phyloP scores from a whole-genome alignment of 2,797 vertebrate genomes.

The Sylvia borin region DNA sequence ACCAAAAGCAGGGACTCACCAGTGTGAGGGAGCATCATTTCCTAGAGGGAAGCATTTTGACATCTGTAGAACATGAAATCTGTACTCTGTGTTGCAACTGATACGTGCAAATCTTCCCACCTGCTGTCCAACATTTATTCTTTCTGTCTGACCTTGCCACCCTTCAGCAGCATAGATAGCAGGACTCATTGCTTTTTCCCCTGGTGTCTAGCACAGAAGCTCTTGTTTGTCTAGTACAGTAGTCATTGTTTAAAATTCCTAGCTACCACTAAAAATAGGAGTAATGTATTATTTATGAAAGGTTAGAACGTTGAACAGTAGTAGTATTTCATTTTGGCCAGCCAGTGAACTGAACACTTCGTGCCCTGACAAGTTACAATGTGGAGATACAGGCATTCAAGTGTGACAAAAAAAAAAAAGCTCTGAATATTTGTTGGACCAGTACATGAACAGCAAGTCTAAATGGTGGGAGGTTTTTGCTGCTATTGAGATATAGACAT shows the following conservation, averaged over 20 bases:
- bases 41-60: neutral
- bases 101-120: neutral
- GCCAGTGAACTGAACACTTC: neutral
- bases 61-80: neutral
- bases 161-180: neutral
- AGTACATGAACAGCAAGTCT: neutral
- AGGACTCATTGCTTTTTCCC: neutral
- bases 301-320: neutral
- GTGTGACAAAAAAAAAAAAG: neutral
- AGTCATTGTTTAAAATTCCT: neutral
- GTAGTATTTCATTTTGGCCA: neutral
- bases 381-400: neutral
- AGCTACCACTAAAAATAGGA: neutral
- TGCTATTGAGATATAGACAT: neutral
- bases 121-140: neutral
- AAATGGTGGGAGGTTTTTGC: fast-evolving
- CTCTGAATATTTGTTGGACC: neutral
- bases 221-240: neutral
- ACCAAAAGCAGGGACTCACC: neutral
- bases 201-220: neutral
- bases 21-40: neutral
- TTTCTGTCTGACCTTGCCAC: neutral
- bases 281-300: neutral
- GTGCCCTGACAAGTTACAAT: neutral
- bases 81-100: neutral